phyloP scores from a whole-genome alignment of 1,140 invertebrate species.

The Papilio helenus region DNA sequence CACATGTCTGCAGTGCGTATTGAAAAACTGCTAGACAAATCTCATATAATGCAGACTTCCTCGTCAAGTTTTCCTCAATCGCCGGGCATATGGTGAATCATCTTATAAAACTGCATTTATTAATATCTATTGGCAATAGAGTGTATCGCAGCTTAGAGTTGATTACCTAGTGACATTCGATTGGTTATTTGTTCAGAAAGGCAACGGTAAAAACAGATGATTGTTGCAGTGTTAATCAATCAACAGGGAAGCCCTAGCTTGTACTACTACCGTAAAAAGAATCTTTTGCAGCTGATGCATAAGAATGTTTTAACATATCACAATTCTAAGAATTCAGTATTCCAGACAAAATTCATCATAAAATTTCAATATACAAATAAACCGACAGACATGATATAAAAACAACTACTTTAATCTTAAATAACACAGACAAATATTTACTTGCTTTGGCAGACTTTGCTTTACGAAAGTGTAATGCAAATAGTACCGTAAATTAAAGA shows the following conservation, averaged over 20 bases:
- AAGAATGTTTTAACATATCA: not conserved
- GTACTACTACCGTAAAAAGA: too few relatives aligned
- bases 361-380: not conserved
- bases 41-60: not conserved
- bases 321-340: not conserved
- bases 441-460: not conserved
- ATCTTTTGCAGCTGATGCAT: not conserved
- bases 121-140: not conserved
- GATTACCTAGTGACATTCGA: not conserved
- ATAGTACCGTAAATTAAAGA: conserved; percentile 3
- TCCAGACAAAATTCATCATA: not conserved
- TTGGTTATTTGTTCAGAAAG: not conserved
- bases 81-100: not conserved
- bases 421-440: not conserved
- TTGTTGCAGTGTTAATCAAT: too few relatives aligned
- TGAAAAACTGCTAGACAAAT: not conserved
- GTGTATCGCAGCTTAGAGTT: not conserved
- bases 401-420: conserved; percentile 6
- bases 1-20: not conserved
- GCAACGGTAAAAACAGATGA: not conserved
- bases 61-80: not conserved
- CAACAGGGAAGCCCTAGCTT: too few relatives aligned
- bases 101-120: not conserved
- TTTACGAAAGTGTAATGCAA: not conserved
- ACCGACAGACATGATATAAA: not conserved